Base-by-base conservation (phyloP, 1,140 invertebrate genomes). In the Triops cancriformis region DNA sequence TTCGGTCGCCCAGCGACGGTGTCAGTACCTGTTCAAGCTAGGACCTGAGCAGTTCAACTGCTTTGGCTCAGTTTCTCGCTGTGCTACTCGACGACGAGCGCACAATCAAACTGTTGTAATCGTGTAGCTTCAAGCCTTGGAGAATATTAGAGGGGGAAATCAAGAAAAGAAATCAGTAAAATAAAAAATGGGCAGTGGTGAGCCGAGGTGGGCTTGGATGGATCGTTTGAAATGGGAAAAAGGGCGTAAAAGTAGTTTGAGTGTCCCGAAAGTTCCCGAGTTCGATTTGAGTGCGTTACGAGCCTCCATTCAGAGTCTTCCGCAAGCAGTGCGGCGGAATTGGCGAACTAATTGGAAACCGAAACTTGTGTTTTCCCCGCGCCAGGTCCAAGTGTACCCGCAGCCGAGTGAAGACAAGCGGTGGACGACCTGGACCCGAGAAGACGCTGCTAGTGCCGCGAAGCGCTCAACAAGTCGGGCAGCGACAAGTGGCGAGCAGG, bases 261-360 rank as follows among this genome's bases (percentile, higher is more conserved):
- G 14, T 23, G 51, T 64, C 10, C n/a, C 18, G 5, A 64, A 64
- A 64, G 31, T 2, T 4, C 14, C 51, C 6, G 51, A 64, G 5
- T n/a, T 64, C 18, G 51, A 64, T 64, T 64, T 64, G 51, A 64
- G 51, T 64, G 51, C 51, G 14, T 64, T 64, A 64, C 51, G 51
- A 12, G 14, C 51, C 51, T 64, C 51, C 6, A 64, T 64, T n/a
- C 51, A 64, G 23, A 64, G 23, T 23, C 14, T 64, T 23, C 51
- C 51, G 51, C 51, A 64, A n/a, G 51, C 51, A 18, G 51, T 64
- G 23, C 51, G 51, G 14, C 51, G 51, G 14, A 64, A 64, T 64
- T 64, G 51, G 51, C 14, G 51, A 23, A 64, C 23, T 64, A 64
- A 64, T 64, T 64, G 51, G 51, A 64, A 64, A 64, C 51, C 51